Base-by-base conservation (phyloP, 2,113 vertebrate genomes). In the Tonatia bakeri region DNA sequence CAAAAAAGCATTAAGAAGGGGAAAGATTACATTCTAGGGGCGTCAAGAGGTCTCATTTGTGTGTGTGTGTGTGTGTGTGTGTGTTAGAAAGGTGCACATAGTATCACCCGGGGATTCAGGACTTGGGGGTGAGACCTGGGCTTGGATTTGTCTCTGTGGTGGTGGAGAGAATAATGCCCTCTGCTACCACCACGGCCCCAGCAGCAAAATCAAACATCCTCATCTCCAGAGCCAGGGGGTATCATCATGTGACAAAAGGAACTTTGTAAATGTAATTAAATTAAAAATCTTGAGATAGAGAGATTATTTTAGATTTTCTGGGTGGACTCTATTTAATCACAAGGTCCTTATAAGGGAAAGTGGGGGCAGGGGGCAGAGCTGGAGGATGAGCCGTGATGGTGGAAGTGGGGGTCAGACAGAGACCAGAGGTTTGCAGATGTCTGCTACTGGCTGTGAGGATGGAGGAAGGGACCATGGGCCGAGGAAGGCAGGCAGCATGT, bases 101-200 rank as follows among this genome's bases (percentile, higher is more conserved):
- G 11, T 70, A 31, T 81, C 36, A 80, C 24, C 16, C 22, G 75
- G 33, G 40, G 69, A 52, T 72, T 36, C 50, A 73, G 14, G 36
- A 4, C 7, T 89, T 85, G 40, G 22, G 45, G 67, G 9, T 84
- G 54, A 93, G 31, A 38, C 5, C 45, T 87, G 54, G 47, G 19
- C 83, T 87, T 82, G 38, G 9, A 5, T 91, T 88, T 69, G 36
- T 87, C 2, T 33, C 40, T 90, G 7, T 86, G 31, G 31, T 10
- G 15, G 26, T 54, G 47, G 26, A 12, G 16, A 94, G 22, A 79
- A 93, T 12, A 67, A 22, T 73, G 1, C 2, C 7, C 5, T 9
- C 3, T 0, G 12, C 8, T 12, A 0, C 19, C 1, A 31, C 7
- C 19, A 0, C 11, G 3, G 4, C 4, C 40, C 20, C 59, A 77